Evolutionary conservation across 2,113 vertebrate genomes (phyloP).

Genomic region (Oncorhynchus kisutch): DNA sequence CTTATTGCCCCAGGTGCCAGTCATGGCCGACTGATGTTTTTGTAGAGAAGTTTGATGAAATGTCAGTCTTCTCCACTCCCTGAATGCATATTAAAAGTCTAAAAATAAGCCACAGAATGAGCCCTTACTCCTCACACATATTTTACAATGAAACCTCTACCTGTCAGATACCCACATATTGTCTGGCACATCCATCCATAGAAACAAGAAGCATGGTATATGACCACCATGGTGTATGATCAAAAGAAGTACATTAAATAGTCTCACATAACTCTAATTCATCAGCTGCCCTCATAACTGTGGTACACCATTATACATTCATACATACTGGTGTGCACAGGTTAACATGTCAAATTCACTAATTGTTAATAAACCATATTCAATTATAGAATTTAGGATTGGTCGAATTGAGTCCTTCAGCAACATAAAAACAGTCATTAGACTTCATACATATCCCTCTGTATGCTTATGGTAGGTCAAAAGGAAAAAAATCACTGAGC

Average conservation of each 20-base stretch:
- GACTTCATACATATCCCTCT: not conserved
- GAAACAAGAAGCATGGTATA: not conserved
- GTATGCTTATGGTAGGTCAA: not conserved
- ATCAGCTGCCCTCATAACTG: too few relatives aligned
- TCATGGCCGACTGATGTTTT: constrained; percentile 61
- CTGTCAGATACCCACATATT: not conserved
- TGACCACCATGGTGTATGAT: not conserved
- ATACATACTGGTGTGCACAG: not conserved
- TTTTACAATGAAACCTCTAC: not conserved
- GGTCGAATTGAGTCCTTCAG: not conserved
- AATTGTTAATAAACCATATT: not conserved
- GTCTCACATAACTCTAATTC: too few relatives aligned
- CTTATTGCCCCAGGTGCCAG: constrained; percentile 60
- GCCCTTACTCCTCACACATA: constrained; percentile 49
- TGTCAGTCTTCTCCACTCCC: constrained; percentile 50
- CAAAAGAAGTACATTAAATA: not conserved
- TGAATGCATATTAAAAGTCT: constrained; percentile 28
- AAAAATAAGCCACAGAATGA: constrained; percentile 55
- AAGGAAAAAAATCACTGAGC: constrained; percentile 35
- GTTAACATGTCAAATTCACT: not conserved
- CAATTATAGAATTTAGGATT: not conserved
- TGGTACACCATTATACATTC: too few relatives aligned
- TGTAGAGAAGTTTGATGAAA: constrained; percentile 57
- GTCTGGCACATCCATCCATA: not conserved
- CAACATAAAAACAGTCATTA: not conserved